These are phyloP conservation scores for Ostrea edulis DNA, from an alignment of 1,140 invertebrate genomes.

Conservation along the genomic window DNA sequence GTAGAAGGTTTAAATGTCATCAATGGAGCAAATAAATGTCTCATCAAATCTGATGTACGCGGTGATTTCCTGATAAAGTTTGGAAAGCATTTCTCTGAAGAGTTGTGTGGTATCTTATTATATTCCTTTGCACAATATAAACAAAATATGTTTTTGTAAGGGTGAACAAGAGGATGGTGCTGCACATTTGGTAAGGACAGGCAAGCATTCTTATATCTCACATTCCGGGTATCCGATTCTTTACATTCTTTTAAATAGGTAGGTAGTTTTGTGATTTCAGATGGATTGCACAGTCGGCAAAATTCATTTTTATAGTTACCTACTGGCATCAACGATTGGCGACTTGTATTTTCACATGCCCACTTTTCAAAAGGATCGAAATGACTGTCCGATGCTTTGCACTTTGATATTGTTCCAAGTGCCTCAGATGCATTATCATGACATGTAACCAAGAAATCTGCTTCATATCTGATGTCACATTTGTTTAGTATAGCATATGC, in stretches of 20 bases:
- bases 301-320: background rate
- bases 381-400: background rate
- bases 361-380: background rate
- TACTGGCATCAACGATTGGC: background rate
- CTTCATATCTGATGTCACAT: background rate
- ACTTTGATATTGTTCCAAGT: background rate
- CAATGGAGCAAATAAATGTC: background rate
- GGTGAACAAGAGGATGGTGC: background rate
- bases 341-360: background rate
- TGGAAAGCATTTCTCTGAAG: background rate
- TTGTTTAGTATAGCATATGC: background rate
- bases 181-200: background rate
- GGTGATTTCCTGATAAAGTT: background rate
- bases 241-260: background rate
- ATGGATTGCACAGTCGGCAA: background rate
- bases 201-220: background rate
- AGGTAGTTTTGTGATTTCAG: background rate
- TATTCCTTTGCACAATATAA: background rate
- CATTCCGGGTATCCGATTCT: background rate
- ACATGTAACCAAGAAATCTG: background rate
- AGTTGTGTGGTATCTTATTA: background rate
- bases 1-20: background rate
- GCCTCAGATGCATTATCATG: background rate
- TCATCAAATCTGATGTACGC: background rate
- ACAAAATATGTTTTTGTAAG: slow-evolving; percentile 11